phyloP scores from a whole-genome alignment of 2,797 vertebrate species.

The Aldrovandia affinis region DNA sequence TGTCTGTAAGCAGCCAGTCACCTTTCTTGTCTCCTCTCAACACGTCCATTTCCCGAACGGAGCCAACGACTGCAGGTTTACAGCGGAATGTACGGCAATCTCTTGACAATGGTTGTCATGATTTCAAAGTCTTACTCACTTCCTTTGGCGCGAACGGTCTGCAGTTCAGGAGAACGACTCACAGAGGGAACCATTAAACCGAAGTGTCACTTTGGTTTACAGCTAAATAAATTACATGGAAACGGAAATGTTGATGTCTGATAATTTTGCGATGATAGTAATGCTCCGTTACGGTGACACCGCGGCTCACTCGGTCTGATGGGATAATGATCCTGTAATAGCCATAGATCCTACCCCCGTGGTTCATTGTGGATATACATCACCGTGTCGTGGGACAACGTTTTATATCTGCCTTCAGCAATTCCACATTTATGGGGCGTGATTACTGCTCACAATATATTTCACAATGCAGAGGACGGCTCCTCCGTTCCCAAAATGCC shows the following conservation, averaged over 20 bases:
- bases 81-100: not conserved
- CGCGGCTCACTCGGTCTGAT: not conserved
- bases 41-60: not conserved
- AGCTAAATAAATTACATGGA: not conserved
- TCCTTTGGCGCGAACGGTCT: not conserved
- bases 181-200: not conserved
- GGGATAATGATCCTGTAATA: not conserved
- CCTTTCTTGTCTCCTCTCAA: not conserved
- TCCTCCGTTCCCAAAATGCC: not conserved
- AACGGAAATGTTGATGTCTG: not conserved
- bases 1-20: not conserved
- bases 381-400: not conserved
- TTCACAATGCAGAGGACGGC: not conserved
- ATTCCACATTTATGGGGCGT: constrained; percentile 11
- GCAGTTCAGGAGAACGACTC: not conserved
- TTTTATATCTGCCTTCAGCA: constrained; percentile 9
- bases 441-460: not conserved
- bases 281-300: not conserved
- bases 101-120: not conserved
- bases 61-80: not conserved
- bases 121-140: not conserved
- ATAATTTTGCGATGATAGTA: not conserved
- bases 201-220: not conserved
- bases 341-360: not conserved
- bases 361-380: constrained; percentile 56